Percentiles rank a stretch among this genome's conserved stretches.
Evolutionary conservation across 2,797 vertebrate genomes (phyloP).

Genomic region (Falco naumanni): DNA sequence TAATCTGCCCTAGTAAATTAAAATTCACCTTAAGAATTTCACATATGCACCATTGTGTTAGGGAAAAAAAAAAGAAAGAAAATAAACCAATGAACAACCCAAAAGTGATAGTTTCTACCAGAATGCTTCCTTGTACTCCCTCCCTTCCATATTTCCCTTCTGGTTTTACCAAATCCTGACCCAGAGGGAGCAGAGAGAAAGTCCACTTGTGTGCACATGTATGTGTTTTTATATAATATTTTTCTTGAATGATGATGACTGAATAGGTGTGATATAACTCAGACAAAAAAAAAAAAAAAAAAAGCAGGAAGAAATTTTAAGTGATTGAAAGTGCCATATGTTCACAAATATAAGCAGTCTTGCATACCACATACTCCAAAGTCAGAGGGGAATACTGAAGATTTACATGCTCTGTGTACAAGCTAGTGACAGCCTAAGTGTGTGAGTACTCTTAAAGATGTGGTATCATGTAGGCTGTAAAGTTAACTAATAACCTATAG

Average conservation of each 20-base stretch:
- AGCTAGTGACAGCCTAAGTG: neutral
- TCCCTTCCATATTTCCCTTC: neutral
- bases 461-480: neutral
- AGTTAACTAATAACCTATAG: neutral
- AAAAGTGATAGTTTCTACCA: neutral
- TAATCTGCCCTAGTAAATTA: neutral
- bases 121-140: neutral
- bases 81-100: neutral
- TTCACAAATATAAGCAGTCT: neutral
- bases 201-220: neutral
- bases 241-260: neutral
- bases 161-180: neutral
- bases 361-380: neutral
- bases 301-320: neutral
- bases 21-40: neutral
- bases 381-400: neutral
- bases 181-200: neutral
- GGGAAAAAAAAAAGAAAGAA: too few species aligned
- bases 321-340: neutral
- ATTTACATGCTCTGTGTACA: neutral
- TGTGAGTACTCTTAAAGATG: neutral
- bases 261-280: neutral
- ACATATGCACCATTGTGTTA: neutral
- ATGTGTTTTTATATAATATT: neutral
- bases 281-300: neutral